These are phyloP conservation scores for Tridacna gigas DNA, from an alignment of 2,888 invertebrate species.

Conservation along the genomic window DNA sequence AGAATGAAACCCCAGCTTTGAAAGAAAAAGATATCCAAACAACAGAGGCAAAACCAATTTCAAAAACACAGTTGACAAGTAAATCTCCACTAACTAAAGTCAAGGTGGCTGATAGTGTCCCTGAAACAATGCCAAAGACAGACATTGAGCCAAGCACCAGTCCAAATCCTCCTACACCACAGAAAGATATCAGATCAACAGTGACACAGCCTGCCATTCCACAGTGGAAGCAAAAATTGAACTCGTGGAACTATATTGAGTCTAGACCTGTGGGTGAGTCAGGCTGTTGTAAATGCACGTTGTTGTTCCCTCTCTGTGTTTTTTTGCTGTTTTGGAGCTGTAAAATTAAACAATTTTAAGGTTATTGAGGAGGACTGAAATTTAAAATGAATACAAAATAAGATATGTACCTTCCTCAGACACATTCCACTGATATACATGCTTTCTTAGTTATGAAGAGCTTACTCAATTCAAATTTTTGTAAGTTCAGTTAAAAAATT, in stretches of 20 bases:
- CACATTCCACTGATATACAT: too few species aligned
- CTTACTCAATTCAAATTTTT: too few species aligned
- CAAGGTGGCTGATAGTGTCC: constrained; percentile 10
- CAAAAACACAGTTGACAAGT: background rate
- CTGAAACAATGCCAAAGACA: constrained; percentile 45
- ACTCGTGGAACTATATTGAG: constrained; percentile 67
- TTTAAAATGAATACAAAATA: too few species aligned
- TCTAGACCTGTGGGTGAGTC: constrained; percentile 71
- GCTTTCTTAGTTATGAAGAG: too few species aligned
- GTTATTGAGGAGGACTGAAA: too few species aligned
- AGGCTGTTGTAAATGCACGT: background rate
- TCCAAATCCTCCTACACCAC: constrained; percentile 74
- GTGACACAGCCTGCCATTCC: constrained; percentile 66
- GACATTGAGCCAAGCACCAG: constrained; percentile 69
- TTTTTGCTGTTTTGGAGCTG: too few species aligned
- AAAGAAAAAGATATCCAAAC: constrained; percentile 1
- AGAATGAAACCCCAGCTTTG: constrained; percentile 3
- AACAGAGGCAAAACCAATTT: constrained; percentile 1
- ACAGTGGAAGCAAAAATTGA: constrained; percentile 50
- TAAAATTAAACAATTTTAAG: too few species aligned
- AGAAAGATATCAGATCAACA: constrained; percentile 58
- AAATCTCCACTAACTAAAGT: constrained; percentile 28
- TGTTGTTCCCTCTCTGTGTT: too few species aligned
- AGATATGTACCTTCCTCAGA: too few species aligned
- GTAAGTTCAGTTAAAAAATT: too few species aligned